Conservation (phyloP, 2,113 vertebrate genomes). For the Oreocharis arfaki region DNA sequence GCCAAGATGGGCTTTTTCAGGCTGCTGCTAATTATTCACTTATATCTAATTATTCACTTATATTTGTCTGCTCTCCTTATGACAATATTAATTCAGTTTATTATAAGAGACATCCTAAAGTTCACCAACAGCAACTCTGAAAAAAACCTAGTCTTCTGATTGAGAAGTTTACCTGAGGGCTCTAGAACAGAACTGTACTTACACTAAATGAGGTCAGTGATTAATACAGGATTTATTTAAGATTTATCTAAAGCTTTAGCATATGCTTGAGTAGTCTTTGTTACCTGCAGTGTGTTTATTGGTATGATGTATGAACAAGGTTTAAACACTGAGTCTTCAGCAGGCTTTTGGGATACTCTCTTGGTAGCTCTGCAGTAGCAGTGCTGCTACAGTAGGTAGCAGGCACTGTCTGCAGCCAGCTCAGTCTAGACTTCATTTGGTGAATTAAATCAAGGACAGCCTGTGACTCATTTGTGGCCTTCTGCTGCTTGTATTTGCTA, state of each 20-base stretch:
- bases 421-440: not conserved
- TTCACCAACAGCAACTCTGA: not conserved
- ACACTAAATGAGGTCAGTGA: not conserved
- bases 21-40: not conserved
- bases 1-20: not conserved
- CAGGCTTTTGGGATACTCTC: not conserved
- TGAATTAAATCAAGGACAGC: not conserved
- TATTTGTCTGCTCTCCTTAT: not conserved
- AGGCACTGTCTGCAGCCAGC: not conserved
- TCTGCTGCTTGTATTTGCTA: not conserved
- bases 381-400: not conserved
- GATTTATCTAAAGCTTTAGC: not conserved
- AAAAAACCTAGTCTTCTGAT: not conserved
- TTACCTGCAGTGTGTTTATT: rapidly evolving
- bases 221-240: not conserved
- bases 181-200: not conserved
- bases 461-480: not conserved
- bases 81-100: not conserved
- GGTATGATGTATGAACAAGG: not conserved
- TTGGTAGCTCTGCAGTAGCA: not conserved
- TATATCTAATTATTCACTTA: not conserved
- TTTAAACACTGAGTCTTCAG: not conserved
- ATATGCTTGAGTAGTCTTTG: not conserved
- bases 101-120: not conserved
- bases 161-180: not conserved